Percentiles rank a stretch among this genome's conserved stretches.
These are phyloP conservation scores for Guaruba guarouba DNA, from an alignment of 2,113 vertebrate genomes.

Conservation along the genomic window DNA sequence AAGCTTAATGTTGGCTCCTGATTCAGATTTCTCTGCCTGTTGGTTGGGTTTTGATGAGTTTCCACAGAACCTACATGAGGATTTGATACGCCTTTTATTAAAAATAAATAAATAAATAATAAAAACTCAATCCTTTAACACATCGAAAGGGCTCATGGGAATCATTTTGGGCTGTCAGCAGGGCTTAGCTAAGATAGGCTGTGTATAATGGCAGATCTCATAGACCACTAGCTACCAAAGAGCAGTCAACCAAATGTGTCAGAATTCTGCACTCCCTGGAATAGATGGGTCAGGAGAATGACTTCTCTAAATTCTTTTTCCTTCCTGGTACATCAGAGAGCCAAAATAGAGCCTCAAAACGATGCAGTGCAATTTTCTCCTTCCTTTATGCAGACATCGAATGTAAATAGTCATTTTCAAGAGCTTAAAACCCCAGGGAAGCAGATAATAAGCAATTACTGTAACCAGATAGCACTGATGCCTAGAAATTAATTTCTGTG, in stretches of 20 bases:
- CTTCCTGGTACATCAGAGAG: not conserved
- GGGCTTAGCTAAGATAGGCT: not conserved
- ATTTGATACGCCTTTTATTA: not conserved
- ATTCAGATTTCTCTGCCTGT: not conserved
- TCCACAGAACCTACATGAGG: not conserved
- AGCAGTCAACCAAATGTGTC: not conserved
- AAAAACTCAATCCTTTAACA: not conserved
- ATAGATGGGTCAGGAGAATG: not conserved
- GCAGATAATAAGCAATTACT: slow-evolving; percentile 65
- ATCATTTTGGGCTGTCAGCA: not conserved
- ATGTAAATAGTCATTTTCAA: slow-evolving; percentile 42
- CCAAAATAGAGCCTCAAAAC: not conserved
- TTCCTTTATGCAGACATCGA: slow-evolving; percentile 4
- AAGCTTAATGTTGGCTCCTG: not conserved
- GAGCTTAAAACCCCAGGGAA: slow-evolving; percentile 51
- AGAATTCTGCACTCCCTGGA: not conserved
- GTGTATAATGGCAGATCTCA: not conserved
- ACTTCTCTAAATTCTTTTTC: not conserved
- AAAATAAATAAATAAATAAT: not conserved
- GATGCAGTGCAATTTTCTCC: not conserved
- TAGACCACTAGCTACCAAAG: not conserved
- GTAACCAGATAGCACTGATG: slow-evolving; percentile 57
- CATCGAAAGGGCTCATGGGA: not conserved
- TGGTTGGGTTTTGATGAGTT: not conserved
- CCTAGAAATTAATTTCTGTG: slow-evolving; percentile 62